Conservation (phyloP, 2,888 invertebrate species). For the Cybosia mesomella region DNA sequence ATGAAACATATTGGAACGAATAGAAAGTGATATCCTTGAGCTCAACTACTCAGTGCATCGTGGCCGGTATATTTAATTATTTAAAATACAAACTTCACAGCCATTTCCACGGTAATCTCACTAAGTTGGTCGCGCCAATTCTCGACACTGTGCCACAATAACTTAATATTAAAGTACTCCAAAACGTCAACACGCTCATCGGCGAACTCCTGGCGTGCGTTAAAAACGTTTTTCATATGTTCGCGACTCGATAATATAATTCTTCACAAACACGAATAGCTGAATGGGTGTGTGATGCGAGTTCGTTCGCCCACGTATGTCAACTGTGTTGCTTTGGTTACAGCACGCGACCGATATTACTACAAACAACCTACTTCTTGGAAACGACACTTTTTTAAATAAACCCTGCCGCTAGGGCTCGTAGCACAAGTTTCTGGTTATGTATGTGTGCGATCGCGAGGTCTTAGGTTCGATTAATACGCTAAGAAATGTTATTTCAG, state of each 20-base stretch:
- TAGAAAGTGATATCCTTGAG: slow-evolving; percentile 4
- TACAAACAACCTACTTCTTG: neutral
- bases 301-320: slow-evolving; percentile 12
- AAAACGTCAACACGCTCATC: neutral
- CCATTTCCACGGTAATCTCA: neutral
- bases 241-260: slow-evolving; percentile 2
- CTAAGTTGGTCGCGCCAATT: neutral
- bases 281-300: slow-evolving; percentile 6
- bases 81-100: neutral
- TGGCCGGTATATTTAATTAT: neutral
- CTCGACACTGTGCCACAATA: neutral
- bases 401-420: neutral
- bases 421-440: neutral
- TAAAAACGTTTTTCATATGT: neutral
- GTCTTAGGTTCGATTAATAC: neutral
- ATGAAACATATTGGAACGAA: neutral
- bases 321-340: slow-evolving; percentile 2
- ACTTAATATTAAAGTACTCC: slow-evolving; percentile 1
- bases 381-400: neutral
- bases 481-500: neutral
- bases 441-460: neutral
- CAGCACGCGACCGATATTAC: slow-evolving; percentile 2
- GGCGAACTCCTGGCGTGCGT: neutral
- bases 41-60: slow-evolving; percentile 1
- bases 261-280: slow-evolving; percentile 4